These are phyloP conservation scores for Galleria mellonella DNA, from an alignment of 1,140 invertebrate genomes.

Conservation along the genomic window DNA sequence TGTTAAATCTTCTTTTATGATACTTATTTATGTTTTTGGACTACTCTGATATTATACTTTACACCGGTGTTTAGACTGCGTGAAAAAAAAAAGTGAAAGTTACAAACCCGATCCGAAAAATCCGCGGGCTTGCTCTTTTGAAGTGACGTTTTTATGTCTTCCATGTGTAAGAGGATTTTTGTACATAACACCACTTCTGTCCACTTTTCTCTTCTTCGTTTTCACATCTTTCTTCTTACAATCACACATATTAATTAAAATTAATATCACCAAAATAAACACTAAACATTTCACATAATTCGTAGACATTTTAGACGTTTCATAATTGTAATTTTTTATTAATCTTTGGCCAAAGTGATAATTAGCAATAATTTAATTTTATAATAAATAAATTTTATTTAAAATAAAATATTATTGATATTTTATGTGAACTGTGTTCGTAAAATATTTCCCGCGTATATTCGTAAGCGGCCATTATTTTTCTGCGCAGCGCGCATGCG, in stretches of 20 bases:
- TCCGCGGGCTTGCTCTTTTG: conserved; percentile 24
- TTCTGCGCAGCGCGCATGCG: conserved; percentile 4
- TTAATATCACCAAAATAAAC: conserved; percentile 23
- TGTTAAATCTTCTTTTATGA: no score
- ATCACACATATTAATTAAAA: conserved; percentile 28
- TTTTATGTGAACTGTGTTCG: no score
- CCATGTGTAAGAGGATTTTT: neutral
- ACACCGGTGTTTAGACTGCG: no score
- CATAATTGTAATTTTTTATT: conserved; percentile 40
- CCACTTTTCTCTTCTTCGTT: conserved; percentile 30
- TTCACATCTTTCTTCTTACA: conserved; percentile 16
- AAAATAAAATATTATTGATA: neutral
- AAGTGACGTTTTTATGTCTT: conserved; percentile 5
- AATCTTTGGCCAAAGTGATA: conserved; percentile 10
- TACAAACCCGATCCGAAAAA: conserved; percentile 10
- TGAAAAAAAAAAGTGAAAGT: no score
- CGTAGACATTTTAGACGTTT: conserved; percentile 48
- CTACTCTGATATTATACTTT: no score
- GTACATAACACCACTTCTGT: conserved; percentile 8
- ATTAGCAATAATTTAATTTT: neutral
- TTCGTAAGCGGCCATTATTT: conserved; percentile 4
- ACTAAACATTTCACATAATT: conserved; percentile 31
- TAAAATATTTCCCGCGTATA: conserved; percentile 1
- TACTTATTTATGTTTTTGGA: no score
- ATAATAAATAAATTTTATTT: neutral